phyloP scores from a whole-genome alignment of 1,140 invertebrate genomes.

The Holcopasites calliopsidis region DNA sequence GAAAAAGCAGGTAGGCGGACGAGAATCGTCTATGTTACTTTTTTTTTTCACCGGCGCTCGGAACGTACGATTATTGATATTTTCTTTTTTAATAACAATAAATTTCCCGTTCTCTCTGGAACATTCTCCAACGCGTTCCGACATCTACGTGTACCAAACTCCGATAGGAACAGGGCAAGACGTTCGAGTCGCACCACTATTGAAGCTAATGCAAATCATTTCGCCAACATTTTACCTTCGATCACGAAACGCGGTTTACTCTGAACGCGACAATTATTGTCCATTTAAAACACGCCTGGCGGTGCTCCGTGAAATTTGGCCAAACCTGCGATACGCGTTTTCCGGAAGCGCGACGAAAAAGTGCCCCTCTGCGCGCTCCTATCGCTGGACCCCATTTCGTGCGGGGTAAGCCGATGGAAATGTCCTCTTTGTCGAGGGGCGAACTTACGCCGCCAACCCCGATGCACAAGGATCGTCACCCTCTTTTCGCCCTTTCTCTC shows the following conservation, averaged over 20 bases:
- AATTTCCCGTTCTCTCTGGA: too few relatives aligned
- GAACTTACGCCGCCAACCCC: conserved; percentile 42
- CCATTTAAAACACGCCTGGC: neutral
- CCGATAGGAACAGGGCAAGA: too few relatives aligned
- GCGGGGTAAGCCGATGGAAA: conserved; percentile 37
- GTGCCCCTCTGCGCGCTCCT: neutral
- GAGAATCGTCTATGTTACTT: too few relatives aligned
- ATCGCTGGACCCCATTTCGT: neutral
- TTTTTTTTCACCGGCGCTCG: too few relatives aligned
- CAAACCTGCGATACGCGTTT: conserved; percentile 36
- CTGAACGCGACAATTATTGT: too few relatives aligned
- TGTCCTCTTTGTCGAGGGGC: conserved; percentile 49
- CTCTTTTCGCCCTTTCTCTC: neutral
- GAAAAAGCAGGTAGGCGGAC: too few relatives aligned
- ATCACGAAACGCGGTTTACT: conserved; percentile 9
- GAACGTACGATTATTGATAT: too few relatives aligned
- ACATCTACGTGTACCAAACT: too few relatives aligned
- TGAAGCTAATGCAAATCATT: too few relatives aligned
- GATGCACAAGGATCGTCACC: conserved; percentile 20
- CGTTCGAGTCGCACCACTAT: too few relatives aligned
- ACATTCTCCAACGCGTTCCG: too few relatives aligned
- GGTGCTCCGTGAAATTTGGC: conserved; percentile 37
- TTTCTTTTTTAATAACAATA: too few relatives aligned
- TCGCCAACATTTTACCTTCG: neutral
- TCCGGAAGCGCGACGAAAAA: conserved; percentile 32